Conservation (phyloP, 2,888 invertebrate species). For the Hybos culiciformis region DNA sequence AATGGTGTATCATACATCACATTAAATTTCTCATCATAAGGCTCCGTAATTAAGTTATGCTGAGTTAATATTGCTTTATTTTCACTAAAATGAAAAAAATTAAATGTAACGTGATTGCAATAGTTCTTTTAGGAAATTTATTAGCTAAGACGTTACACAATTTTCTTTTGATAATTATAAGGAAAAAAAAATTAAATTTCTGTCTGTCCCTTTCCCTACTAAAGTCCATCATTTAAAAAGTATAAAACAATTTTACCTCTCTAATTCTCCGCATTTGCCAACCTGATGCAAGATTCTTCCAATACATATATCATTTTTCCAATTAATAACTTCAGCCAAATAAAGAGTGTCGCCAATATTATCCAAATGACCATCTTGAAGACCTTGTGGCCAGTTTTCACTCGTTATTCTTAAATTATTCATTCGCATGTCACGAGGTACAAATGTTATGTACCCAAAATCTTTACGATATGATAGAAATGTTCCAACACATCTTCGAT, state of each 20-base stretch:
- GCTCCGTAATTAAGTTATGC: conserved; percentile 58
- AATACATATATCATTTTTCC: conserved; percentile 44
- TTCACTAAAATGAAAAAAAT: too few relatives aligned
- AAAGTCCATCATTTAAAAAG: too few relatives aligned
- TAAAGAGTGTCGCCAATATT: conserved; percentile 43
- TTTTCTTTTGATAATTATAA: too few relatives aligned
- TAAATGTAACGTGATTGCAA: too few relatives aligned
- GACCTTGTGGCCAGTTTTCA: conserved; percentile 42
- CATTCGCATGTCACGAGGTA: conserved; percentile 64
- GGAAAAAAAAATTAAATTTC: too few relatives aligned
- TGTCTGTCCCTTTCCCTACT: too few relatives aligned
- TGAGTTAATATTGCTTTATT: conserved; percentile 67
- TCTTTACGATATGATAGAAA: conserved; percentile 39
- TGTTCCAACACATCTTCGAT: conserved; percentile 57
- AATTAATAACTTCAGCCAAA: conserved; percentile 54
- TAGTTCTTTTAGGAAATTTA: too few relatives aligned
- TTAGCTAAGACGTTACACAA: too few relatives aligned
- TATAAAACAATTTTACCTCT: too few relatives aligned
- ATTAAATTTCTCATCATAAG: conserved; percentile 45
- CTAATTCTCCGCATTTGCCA: conserved; percentile 62
- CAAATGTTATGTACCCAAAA: conserved; percentile 51
- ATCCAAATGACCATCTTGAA: conserved; percentile 16
- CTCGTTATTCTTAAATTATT: conserved; percentile 63
- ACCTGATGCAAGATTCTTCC: conserved; percentile 55
- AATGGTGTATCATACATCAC: conserved; percentile 36